Percentiles rank a stretch among this genome's conserved stretches.
phyloP scores from a whole-genome alignment of 2,113 vertebrate genomes.

The Hippolais icterina region DNA sequence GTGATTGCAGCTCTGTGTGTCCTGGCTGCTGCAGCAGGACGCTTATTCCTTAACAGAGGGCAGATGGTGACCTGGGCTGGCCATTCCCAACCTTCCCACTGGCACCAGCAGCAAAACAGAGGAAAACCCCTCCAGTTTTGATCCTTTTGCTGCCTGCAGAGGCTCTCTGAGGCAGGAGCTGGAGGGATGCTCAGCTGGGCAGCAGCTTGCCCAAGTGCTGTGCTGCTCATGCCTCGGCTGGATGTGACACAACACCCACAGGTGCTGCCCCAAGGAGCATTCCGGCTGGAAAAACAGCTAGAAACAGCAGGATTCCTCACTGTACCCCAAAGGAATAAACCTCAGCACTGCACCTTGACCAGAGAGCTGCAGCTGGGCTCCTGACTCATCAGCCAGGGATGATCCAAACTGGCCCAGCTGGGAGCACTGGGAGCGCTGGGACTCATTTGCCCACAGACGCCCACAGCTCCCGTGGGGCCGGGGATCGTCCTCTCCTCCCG shows the following conservation, averaged over 20 bases:
- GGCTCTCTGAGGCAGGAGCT: not conserved
- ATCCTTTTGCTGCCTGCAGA: not conserved
- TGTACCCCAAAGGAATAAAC: not conserved
- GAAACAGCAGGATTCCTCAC: not conserved
- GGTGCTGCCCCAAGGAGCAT: not conserved
- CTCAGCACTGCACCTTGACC: not conserved
- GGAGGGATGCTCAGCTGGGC: not conserved
- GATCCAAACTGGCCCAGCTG: not conserved
- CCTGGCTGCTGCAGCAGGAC: not conserved
- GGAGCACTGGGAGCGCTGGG: not conserved
- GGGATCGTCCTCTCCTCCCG: not conserved
- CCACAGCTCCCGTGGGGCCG: rapidly evolving
- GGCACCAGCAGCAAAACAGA: not conserved
- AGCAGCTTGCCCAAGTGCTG: rapidly evolving
- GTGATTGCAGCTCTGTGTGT: not conserved
- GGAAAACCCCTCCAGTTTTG: not conserved
- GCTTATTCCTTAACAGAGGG: rapidly evolving
- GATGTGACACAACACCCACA: not conserved
- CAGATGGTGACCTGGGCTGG: rapidly evolving
- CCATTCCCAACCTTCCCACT: rapidly evolving
- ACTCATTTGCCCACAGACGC: rapidly evolving
- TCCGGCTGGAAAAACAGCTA: not conserved
- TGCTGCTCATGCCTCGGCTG: rapidly evolving
- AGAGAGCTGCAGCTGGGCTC: not conserved
- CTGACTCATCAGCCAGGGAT: rapidly evolving